Percentiles rank a stretch among this genome's conserved stretches.
phyloP scores from a whole-genome alignment of 2,888 invertebrate species.

The Petrolisthes manimaculis region DNA sequence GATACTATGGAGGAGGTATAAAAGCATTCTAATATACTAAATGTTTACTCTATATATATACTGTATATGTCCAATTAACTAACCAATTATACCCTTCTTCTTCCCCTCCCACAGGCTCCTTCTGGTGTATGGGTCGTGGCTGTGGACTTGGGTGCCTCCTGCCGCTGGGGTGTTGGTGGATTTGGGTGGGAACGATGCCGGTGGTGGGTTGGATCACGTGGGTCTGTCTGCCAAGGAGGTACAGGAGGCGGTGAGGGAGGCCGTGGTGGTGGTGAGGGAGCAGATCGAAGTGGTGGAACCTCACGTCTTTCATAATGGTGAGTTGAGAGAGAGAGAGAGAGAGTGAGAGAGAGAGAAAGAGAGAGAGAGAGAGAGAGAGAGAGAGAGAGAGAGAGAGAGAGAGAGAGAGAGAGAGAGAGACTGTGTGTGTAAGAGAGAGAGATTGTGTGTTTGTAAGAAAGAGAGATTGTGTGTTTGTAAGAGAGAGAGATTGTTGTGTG shows the following conservation, averaged over 20 bases:
- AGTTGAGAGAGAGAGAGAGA: conserved; percentile 26
- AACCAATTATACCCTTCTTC: too few relatives aligned
- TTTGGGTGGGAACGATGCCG: not conserved
- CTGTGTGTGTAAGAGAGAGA: not conserved
- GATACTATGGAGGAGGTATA: too few relatives aligned
- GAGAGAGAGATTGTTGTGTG: not conserved
- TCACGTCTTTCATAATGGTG: conserved; percentile 56
- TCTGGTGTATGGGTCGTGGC: too few relatives aligned
- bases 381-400: too few relatives aligned
- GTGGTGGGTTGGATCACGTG: conserved; percentile 21
- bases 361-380: not conserved
- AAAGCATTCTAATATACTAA: too few relatives aligned
- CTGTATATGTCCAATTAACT: too few relatives aligned
- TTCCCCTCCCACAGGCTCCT: conserved; percentile 32
- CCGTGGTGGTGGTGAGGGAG: conserved; percentile 46
- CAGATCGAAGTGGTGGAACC: conserved; percentile 57
- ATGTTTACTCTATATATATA: too few relatives aligned
- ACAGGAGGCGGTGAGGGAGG: conserved; percentile 51
- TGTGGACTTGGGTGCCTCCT: conserved; percentile 9
- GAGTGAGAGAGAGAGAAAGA: not conserved
- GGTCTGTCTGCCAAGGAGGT: conserved; percentile 45
- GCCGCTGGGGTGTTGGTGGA: not conserved
- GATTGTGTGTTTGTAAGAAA: too few relatives aligned
- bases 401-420: too few relatives aligned
- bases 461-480: not conserved